A percentile compares a stretch with the other conserved stretches of the same genome.
phyloP scores from a whole-genome alignment of 2,113 vertebrate species.

The Ariopsis seemanni region DNA sequence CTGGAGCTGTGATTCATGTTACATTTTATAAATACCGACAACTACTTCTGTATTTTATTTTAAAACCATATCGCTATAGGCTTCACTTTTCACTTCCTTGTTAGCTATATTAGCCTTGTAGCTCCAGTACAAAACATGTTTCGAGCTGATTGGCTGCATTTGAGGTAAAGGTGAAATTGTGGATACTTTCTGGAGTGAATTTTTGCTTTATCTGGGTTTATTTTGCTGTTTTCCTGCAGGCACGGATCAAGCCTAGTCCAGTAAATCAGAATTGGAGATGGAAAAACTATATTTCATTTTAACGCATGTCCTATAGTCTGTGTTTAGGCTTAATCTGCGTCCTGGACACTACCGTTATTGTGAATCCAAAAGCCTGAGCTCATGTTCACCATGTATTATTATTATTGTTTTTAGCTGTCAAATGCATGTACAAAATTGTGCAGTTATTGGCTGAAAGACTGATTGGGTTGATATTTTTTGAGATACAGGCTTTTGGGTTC shows the following conservation, averaged over 20 bases:
- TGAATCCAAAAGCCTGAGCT: neutral
- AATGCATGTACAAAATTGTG: neutral
- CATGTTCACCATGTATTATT: neutral
- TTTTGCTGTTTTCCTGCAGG: neutral
- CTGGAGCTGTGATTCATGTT: neutral
- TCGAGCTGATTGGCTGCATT: neutral
- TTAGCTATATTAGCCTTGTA: neutral
- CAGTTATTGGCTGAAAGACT: neutral
- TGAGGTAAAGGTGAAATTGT: neutral
- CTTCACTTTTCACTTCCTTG: neutral
- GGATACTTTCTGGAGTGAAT: neutral
- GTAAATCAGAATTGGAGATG: neutral
- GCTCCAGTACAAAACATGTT: neutral
- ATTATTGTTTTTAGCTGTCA: neutral
- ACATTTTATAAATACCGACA: neutral
- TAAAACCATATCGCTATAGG: no score
- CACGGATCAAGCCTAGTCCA: conserved; percentile 13
- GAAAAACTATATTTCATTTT: neutral
- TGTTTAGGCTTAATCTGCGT: neutral
- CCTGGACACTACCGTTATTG: neutral
- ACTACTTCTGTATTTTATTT: neutral
- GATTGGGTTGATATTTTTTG: neutral
- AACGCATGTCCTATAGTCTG: neutral
- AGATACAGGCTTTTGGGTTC: neutral
- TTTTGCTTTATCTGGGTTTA: conserved; percentile 1